Conservation (phyloP, 2,888 invertebrate genomes). For the Blastobasis lacticolella region DNA sequence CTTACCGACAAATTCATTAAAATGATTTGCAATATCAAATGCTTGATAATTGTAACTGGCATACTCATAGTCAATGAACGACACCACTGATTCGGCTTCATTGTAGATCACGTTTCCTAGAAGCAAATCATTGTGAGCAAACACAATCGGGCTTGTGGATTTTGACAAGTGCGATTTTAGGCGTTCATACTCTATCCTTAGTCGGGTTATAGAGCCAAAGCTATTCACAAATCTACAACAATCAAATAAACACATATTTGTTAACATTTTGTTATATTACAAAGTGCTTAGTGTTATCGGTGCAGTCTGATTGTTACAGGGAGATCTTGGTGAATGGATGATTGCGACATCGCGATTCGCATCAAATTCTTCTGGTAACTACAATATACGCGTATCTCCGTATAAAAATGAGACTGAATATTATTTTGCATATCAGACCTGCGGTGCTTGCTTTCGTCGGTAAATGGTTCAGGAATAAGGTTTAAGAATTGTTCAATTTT, state of each 20-base stretch:
- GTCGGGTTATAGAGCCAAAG: slow-evolving; percentile 77
- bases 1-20: slow-evolving; percentile 95
- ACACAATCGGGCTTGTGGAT: slow-evolving; percentile 86
- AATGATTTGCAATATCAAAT: slow-evolving; percentile 98
- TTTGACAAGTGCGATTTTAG: slow-evolving; percentile 77
- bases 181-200: slow-evolving; percentile 80
- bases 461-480: slow-evolving; percentile 82
- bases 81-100: slow-evolving; percentile 77
- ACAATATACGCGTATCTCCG: no score
- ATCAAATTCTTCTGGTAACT: no score
- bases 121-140: slow-evolving; percentile 97
- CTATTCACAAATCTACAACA: slow-evolving; percentile 78
- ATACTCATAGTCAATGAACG: slow-evolving; percentile 99
- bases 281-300: no score
- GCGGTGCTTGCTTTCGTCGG: slow-evolving; percentile 73
- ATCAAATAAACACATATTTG: slow-evolving; percentile 13
- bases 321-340: no score
- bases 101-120: slow-evolving; percentile 95
- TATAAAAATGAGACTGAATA: background rate
- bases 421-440: background rate
- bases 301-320: no score
- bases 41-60: slow-evolving; percentile 95
- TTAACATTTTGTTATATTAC: slow-evolving; percentile 1
- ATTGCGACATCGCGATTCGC: no score
- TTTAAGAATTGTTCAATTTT: slow-evolving; percentile 83